These are phyloP conservation scores for Endomychus coccineus DNA, from an alignment of 2,888 invertebrate genomes.

Conservation along the genomic window DNA sequence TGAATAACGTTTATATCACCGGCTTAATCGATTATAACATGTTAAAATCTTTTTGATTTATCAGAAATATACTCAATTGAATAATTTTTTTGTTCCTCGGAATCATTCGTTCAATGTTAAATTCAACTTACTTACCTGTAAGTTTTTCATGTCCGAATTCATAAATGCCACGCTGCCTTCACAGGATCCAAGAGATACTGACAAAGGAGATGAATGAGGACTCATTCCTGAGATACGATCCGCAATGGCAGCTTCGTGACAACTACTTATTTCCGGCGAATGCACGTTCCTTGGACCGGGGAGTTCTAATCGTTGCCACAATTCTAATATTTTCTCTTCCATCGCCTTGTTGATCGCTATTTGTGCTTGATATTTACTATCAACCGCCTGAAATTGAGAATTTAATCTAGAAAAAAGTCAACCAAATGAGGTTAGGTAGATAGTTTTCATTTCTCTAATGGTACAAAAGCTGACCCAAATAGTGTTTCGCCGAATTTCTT, in stretches of 20 bases:
- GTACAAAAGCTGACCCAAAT: too few relatives aligned
- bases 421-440: too few relatives aligned
- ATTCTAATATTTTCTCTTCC: conserved; percentile 50
- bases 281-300: conserved; percentile 28
- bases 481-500: too few relatives aligned
- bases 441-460: too few relatives aligned
- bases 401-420: too few relatives aligned
- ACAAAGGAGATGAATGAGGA: conserved; percentile 53
- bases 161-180: conserved; percentile 44
- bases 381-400: conserved; percentile 48
- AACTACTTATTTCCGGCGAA: conserved; percentile 45
- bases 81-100: too few relatives aligned
- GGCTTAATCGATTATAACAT: too few relatives aligned
- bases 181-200: conserved; percentile 57
- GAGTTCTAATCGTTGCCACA: conserved; percentile 42
- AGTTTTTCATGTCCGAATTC: conserved; percentile 46
- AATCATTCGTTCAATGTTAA: too few relatives aligned
- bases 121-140: conserved; percentile 53
- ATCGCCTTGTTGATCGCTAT: conserved; percentile 49
- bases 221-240: conserved; percentile 39
- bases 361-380: conserved; percentile 52
- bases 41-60: too few relatives aligned
- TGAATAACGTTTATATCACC: too few relatives aligned
- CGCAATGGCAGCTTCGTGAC: conserved; percentile 43
- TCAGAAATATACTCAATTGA: too few relatives aligned